Conservation (phyloP, 2,888 invertebrate species). For the Stenoptilia bipunctidactyla region DNA sequence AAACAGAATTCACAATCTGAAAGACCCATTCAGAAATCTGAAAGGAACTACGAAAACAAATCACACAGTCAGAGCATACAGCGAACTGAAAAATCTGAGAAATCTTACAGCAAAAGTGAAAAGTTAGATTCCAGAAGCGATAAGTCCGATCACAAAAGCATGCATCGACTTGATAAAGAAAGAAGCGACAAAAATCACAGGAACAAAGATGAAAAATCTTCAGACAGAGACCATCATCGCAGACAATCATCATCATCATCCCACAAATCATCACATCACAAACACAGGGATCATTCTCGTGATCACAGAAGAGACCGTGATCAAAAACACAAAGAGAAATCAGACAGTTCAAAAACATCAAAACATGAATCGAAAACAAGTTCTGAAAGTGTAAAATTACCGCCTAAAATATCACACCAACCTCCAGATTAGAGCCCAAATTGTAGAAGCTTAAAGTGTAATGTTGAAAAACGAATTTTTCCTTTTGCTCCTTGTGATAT, state of each 20-base stretch:
- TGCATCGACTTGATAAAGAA: neutral
- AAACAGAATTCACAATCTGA: constrained; percentile 3
- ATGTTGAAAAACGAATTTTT: neutral
- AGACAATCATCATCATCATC: constrained; percentile 49
- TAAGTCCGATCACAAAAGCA: constrained; percentile 13
- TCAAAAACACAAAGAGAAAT: constrained; percentile 8
- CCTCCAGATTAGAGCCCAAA: constrained; percentile 41
- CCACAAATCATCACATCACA: constrained; percentile 42
- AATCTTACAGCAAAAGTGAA: constrained; percentile 1
- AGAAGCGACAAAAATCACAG: constrained; percentile 23
- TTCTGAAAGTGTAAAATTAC: constrained; percentile 30
- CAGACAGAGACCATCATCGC: constrained; percentile 35
- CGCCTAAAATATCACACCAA: constrained; percentile 34
- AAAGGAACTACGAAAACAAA: no score
- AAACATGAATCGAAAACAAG: constrained; percentile 19
- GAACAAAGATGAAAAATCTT: constrained; percentile 33
- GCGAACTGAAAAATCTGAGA: no score
- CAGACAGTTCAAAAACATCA: constrained; percentile 21
- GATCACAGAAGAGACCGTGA: constrained; percentile 11
- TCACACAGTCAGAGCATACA: no score
- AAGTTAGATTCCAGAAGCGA: constrained; percentile 14
- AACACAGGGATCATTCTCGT: constrained; percentile 10
- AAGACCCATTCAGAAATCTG: constrained; percentile 1
- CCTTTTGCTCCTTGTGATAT: no score
- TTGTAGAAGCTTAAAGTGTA: neutral